Conservation (phyloP, 2,888 invertebrate species). For the Volucella zonaria region DNA sequence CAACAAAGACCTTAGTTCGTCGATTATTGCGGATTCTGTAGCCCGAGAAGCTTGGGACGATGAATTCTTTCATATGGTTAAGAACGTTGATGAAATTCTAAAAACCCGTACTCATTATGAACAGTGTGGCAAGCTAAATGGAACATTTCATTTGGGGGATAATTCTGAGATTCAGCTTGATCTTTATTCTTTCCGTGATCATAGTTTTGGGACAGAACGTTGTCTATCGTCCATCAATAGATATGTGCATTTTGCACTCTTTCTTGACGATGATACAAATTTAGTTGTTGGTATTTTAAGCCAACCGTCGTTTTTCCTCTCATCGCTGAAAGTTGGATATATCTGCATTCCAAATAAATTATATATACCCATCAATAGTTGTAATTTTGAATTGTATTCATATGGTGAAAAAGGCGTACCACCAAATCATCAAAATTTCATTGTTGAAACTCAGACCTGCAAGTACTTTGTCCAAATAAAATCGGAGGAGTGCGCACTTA, state of each 20-base stretch:
- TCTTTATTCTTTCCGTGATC: slow-evolving; percentile 89
- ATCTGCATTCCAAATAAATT: slow-evolving; percentile 84
- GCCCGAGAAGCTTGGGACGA: slow-evolving; percentile 89
- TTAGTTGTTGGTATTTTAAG: slow-evolving; percentile 89
- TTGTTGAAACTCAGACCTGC: slow-evolving; percentile 84
- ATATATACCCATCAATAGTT: slow-evolving; percentile 85
- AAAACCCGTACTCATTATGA: slow-evolving; percentile 90
- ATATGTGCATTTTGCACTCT: slow-evolving; percentile 90
- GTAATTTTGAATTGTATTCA: slow-evolving; percentile 86
- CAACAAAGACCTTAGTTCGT: slow-evolving; percentile 87
- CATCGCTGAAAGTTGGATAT: slow-evolving; percentile 87
- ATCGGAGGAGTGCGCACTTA: slow-evolving; percentile 85
- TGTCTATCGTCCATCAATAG: slow-evolving; percentile 90
- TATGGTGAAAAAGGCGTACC: slow-evolving; percentile 87
- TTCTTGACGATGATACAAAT: slow-evolving; percentile 87
- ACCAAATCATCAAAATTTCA: slow-evolving; percentile 87
- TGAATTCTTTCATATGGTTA: slow-evolving; percentile 86
- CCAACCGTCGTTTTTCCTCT: slow-evolving; percentile 85
- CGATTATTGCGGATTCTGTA: slow-evolving; percentile 88
- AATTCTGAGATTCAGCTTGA: slow-evolving; percentile 83
- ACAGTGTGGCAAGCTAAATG: slow-evolving; percentile 88
- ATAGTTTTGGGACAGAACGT: slow-evolving; percentile 89
- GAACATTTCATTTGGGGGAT: slow-evolving; percentile 84
- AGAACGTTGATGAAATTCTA: slow-evolving; percentile 84
- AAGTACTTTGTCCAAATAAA: slow-evolving; percentile 85